These are phyloP conservation scores for Petrolisthes cinctipes DNA, from an alignment of 2,888 invertebrate species.

Conservation along the genomic window DNA sequence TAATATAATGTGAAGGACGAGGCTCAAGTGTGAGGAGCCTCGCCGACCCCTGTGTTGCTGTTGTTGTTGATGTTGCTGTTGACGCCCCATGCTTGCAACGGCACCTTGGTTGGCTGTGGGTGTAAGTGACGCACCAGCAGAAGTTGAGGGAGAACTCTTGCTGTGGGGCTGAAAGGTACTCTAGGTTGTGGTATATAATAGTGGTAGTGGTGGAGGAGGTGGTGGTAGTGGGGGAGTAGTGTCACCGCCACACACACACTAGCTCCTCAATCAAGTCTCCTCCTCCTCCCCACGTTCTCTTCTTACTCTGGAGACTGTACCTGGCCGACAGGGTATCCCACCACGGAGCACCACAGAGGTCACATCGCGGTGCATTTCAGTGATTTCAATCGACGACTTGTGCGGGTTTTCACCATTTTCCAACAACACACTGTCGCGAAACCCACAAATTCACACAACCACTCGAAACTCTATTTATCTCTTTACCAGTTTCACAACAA, in stretches of 20 bases:
- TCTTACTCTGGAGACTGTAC: neutral
- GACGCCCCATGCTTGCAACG: no score
- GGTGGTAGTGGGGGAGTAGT: neutral
- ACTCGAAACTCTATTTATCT: neutral
- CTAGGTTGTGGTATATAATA: neutral
- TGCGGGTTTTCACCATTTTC: constrained; percentile 42
- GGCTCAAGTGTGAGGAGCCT: constrained; percentile 24
- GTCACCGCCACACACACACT: neutral
- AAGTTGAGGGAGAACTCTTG: neutral
- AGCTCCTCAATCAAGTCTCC: neutral
- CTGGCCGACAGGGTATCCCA: neutral
- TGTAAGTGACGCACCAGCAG: neutral
- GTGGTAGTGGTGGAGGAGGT: neutral
- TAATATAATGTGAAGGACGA: constrained; percentile 26
- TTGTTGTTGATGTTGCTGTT: no score
- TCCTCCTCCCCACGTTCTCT: neutral
- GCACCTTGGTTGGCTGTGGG: neutral
- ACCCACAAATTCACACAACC: neutral
- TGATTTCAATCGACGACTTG: constrained; percentile 47
- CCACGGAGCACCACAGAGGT: constrained; percentile 15
- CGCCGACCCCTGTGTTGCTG: constrained; percentile 18
- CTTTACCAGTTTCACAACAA: neutral
- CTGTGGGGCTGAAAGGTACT: neutral
- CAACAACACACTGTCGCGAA: neutral
- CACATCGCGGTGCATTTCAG: constrained; percentile 54